Conservation (phyloP, 1,140 invertebrate species). For the Coelopa frigida region DNA sequence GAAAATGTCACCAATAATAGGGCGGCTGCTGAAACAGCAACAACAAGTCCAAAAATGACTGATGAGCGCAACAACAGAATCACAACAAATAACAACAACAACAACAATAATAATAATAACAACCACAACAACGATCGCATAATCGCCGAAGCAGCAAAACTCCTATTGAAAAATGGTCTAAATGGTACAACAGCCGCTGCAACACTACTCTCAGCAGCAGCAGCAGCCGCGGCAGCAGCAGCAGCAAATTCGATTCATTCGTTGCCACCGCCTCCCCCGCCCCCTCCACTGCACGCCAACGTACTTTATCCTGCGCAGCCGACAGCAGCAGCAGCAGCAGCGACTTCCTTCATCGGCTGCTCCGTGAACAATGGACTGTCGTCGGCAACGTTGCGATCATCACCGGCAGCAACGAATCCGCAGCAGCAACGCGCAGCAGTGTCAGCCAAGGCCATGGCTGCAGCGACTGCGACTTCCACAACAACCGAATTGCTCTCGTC, state of each 20-base stretch:
- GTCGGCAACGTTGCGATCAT: too few species aligned
- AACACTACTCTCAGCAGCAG: too few species aligned
- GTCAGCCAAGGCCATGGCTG: neutral
- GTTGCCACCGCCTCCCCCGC: conserved; percentile 24
- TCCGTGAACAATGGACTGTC: conserved; percentile 15
- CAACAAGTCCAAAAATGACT: conserved; percentile 50
- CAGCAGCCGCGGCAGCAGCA: conserved; percentile 20
- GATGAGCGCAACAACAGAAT: conserved; percentile 37
- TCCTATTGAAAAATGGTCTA: conserved; percentile 39
- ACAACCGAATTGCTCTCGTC: too few species aligned
- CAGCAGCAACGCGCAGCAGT: conserved; percentile 23
- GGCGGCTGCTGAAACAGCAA: conserved; percentile 21
- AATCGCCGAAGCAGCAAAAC: conserved; percentile 39
- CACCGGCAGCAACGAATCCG: conserved; percentile 21
- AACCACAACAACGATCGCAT: conserved; percentile 22
- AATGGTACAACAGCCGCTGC: conserved; percentile 29
- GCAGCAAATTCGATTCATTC: conserved; percentile 11
- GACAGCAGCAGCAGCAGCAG: conserved; percentile 20
- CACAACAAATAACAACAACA: conserved; percentile 11
- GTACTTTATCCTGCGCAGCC: conserved; percentile 27
- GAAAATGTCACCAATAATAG: conserved; percentile 18
- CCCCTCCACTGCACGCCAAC: conserved; percentile 14
- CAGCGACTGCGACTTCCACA: conserved; percentile 4
- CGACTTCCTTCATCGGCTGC: conserved; percentile 18
- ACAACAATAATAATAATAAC: conserved; percentile 25